These are phyloP conservation scores for Psylliodes chrysocephalus DNA, from an alignment of 2,888 invertebrate species.

Conservation along the genomic window DNA sequence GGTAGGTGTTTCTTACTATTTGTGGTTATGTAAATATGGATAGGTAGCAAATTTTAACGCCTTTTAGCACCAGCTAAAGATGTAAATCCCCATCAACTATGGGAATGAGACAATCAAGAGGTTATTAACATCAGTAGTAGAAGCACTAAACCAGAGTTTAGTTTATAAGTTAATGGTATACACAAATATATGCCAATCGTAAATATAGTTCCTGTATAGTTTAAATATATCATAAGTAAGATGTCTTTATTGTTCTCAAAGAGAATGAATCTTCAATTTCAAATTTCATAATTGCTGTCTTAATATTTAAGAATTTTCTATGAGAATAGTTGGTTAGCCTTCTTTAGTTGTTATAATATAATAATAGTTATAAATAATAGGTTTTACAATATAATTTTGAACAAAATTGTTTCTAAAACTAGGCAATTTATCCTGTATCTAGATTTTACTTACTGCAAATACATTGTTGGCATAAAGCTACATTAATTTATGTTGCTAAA, in stretches of 20 bases:
- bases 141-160: neutral
- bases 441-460: neutral
- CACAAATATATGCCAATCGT: no score
- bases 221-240: no score
- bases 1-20: slow-evolving; percentile 37
- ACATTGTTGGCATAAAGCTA: neutral
- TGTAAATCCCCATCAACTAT: slow-evolving; percentile 34
- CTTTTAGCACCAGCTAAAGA: neutral
- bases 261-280: no score
- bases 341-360: no score
- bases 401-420: no score
- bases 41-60: slow-evolving; percentile 4
- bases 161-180: neutral
- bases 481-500: slow-evolving; percentile 1
- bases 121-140: slow-evolving; percentile 34
- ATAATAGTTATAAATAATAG: no score
- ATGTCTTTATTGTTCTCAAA: no score
- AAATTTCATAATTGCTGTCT: no score
- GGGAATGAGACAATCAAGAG: slow-evolving; percentile 42
- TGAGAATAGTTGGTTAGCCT: no score
- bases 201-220: no score
- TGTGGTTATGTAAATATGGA: slow-evolving; percentile 38
- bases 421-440: neutral
- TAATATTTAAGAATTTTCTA: no score
- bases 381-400: no score